These are phyloP conservation scores for Caretta caretta DNA, from an alignment of 2,113 vertebrate genomes.

Conservation along the genomic window DNA sequence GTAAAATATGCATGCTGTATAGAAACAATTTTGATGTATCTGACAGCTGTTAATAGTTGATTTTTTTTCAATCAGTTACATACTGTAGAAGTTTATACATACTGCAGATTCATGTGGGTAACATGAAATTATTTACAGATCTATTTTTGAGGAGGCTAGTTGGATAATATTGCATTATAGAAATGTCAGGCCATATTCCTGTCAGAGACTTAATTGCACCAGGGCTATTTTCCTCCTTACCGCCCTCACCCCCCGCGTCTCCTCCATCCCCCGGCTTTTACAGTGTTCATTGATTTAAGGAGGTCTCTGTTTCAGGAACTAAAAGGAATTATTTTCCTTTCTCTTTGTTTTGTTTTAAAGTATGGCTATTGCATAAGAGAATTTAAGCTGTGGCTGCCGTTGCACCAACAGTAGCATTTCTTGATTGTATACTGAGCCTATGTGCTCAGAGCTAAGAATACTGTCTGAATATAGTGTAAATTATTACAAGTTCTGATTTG, in stretches of 20 bases:
- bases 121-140: slow-evolving; percentile 16
- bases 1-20: background rate
- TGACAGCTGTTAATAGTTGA: background rate
- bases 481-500: background rate
- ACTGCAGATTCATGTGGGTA: background rate
- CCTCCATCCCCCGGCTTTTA: background rate
- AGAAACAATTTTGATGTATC: background rate
- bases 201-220: slow-evolving; percentile 9
- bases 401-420: background rate
- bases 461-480: background rate
- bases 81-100: background rate
- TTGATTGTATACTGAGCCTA: background rate
- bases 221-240: background rate
- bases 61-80: background rate
- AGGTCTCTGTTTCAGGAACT: background rate
- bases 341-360: background rate
- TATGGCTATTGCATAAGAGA: background rate
- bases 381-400: background rate
- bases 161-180: background rate
- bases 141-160: background rate
- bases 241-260: background rate
- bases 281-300: background rate
- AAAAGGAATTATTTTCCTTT: background rate
- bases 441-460: background rate
- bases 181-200: slow-evolving; percentile 29